phyloP scores from a whole-genome alignment of 2,113 vertebrate genomes.

The Neolamprologus sp. region DNA sequence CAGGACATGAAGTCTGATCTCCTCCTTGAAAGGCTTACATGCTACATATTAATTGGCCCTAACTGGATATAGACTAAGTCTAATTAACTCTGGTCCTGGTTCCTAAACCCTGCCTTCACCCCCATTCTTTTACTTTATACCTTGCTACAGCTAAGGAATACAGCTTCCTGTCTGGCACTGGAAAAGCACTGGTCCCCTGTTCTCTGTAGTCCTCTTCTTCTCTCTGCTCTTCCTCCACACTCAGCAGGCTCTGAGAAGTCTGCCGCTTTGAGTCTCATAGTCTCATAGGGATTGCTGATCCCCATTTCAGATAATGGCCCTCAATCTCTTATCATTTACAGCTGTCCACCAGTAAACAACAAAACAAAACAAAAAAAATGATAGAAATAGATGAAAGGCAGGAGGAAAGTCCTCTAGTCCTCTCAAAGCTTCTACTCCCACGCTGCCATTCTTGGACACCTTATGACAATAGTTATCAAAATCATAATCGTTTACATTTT shows the following conservation, averaged over 20 bases:
- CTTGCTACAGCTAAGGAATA: not conserved
- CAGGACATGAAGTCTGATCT: not conserved
- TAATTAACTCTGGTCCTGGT: not conserved
- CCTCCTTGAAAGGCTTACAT: not conserved
- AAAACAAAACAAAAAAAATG: constrained; percentile 60
- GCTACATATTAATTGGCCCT: not conserved
- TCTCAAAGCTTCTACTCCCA: constrained; percentile 27
- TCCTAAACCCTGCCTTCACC: not conserved
- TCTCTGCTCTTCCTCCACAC: constrained; percentile 20
- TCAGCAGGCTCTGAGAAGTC: constrained; percentile 29
- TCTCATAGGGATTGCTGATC: constrained; percentile 73
- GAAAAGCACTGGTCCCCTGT: not conserved
- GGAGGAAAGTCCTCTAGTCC: constrained; percentile 30
- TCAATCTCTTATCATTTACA: constrained; percentile 77
- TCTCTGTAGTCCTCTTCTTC: not conserved
- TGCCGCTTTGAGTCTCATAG: constrained; percentile 62
- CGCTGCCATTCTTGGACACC: constrained; percentile 13
- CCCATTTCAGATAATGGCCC: constrained; percentile 73
- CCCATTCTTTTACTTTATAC: not conserved
- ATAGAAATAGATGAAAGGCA: constrained; percentile 58
- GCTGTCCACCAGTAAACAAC: constrained; percentile 75
- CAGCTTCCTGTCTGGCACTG: not conserved
- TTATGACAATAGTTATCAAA: constrained; percentile 62
- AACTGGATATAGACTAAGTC: not conserved
- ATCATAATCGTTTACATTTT: constrained; percentile 67